These are phyloP conservation scores for Drosophila prosaltans DNA, from an alignment of 1,140 invertebrate species.

Conservation along the genomic window DNA sequence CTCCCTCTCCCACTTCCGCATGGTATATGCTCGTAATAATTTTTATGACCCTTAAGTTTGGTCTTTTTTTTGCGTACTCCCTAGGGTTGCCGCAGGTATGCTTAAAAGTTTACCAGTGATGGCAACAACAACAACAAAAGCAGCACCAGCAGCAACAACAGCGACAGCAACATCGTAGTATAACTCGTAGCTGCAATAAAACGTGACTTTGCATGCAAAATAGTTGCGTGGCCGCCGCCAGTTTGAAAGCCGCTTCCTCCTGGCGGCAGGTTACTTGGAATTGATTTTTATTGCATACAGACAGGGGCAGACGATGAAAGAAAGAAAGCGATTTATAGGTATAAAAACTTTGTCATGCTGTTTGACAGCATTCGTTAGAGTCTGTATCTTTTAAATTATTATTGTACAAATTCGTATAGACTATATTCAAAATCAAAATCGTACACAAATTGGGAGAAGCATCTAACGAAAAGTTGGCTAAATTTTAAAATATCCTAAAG, in stretches of 20 bases:
- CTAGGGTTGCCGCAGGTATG: constrained; percentile 61
- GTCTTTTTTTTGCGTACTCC: constrained; percentile 25
- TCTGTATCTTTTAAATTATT: neutral
- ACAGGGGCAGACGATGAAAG: neutral
- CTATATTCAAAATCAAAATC: too few species aligned
- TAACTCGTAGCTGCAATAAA: constrained; percentile 76
- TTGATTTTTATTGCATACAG: constrained; percentile 60
- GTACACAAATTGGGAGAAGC: too few species aligned
- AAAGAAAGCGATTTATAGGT: constrained; percentile 10
- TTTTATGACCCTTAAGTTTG: constrained; percentile 75
- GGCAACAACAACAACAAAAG: constrained; percentile 20
- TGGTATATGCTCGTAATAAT: constrained; percentile 73
- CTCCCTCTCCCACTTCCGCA: constrained; percentile 29
- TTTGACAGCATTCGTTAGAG: constrained; percentile 1
- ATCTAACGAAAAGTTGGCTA: too few species aligned
- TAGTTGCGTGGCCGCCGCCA: constrained; percentile 63
- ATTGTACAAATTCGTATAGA: too few species aligned
- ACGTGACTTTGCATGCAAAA: constrained; percentile 80
- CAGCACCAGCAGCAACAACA: constrained; percentile 14
- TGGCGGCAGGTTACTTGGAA: constrained; percentile 63
- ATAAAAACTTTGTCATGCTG: constrained; percentile 31
- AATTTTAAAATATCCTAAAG: too few species aligned
- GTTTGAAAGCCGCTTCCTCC: constrained; percentile 9
- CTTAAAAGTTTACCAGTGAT: constrained; percentile 67
- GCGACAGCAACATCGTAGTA: constrained; percentile 12